Percentiles rank a stretch among this genome's conserved stretches.
phyloP scores from a whole-genome alignment of 1,140 invertebrate species.

The Holcopasites calliopsidis region DNA sequence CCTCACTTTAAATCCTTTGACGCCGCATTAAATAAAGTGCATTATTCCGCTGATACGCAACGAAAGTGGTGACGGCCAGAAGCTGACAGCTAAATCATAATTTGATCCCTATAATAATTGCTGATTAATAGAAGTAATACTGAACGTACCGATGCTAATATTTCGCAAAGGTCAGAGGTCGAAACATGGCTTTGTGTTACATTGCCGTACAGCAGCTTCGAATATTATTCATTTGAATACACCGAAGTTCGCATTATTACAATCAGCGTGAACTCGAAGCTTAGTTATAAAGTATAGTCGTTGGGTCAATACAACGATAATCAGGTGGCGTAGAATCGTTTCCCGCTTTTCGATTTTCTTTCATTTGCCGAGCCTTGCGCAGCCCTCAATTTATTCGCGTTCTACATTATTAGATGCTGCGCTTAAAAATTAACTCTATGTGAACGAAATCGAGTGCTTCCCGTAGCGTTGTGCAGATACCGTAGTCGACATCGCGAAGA shows the following conservation, averaged over 20 bases:
- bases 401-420: no score
- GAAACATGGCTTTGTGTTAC: not conserved
- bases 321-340: not conserved
- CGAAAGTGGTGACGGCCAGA: not conserved
- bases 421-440: no score
- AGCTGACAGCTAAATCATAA: not conserved
- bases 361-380: no score
- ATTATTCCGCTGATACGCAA: not conserved
- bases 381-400: no score
- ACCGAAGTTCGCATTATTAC: not conserved
- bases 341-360: no score
- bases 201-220: conserved; percentile 7
- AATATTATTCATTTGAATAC: no score
- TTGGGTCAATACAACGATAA: not conserved
- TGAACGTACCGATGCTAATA: conserved; percentile 23
- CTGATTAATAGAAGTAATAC: conserved; percentile 3
- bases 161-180: conserved; percentile 20
- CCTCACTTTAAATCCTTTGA: not conserved
- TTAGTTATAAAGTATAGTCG: not conserved
- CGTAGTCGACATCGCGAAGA: not conserved
- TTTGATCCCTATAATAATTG: conserved; percentile 26
- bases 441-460: no score
- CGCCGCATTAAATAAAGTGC: not conserved
- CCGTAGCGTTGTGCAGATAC: not conserved
- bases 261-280: no score